These are phyloP conservation scores for Unio delphinus DNA, from an alignment of 2,888 invertebrate genomes.

Conservation along the genomic window DNA sequence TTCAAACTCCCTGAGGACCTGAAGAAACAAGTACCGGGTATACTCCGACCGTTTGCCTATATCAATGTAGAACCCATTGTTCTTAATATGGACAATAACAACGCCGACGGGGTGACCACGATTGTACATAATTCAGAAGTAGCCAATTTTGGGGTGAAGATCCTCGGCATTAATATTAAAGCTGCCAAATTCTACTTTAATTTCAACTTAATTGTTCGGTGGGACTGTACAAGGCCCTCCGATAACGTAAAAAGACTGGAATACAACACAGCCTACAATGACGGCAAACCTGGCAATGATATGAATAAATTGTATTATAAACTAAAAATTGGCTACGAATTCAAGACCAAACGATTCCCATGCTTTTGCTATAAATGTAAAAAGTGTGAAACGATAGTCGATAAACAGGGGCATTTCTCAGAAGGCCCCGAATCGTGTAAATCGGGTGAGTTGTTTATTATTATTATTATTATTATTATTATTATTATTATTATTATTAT, in stretches of 20 bases:
- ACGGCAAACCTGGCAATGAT: not conserved
- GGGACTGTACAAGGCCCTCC: not conserved
- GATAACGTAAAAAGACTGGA: too few species aligned
- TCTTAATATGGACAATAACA: too few species aligned
- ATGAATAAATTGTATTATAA: conserved; percentile 4
- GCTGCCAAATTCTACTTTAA: too few species aligned
- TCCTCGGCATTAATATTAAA: too few species aligned
- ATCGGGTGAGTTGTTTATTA: not conserved
- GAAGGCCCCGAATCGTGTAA: conserved; percentile 1
- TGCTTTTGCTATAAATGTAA: not conserved
- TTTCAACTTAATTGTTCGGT: not conserved
- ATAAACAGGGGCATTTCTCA: conserved; percentile 1
- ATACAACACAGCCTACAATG: not conserved
- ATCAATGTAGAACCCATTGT: too few species aligned
- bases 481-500: too few species aligned
- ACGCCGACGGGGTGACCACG: too few species aligned
- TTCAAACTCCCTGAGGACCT: too few species aligned
- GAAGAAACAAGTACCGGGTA: too few species aligned
- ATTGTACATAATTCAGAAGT: too few species aligned
- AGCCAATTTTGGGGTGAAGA: too few species aligned
- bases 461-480: not conserved
- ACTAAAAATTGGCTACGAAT: not conserved
- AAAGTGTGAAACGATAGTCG: not conserved
- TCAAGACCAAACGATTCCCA: not conserved
- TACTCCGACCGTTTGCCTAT: too few species aligned